Evolutionary conservation across 2,113 vertebrate species (phyloP).

Genomic region (Cebidichthys violaceus): DNA sequence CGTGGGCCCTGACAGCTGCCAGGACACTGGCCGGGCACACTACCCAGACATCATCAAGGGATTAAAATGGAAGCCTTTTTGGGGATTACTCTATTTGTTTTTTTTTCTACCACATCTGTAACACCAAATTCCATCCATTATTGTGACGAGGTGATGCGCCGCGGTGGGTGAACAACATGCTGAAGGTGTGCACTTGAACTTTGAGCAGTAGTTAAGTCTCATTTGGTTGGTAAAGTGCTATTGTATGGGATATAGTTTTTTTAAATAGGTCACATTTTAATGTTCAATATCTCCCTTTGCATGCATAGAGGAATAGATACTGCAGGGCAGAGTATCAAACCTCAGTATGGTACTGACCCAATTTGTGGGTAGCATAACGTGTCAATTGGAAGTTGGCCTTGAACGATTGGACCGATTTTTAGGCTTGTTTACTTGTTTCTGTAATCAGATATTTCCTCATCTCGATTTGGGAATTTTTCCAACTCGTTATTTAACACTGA

Average conservation of each 20-base stretch:
- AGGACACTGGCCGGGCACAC: conserved; percentile 68
- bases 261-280: not conserved
- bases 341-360: not conserved
- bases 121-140: conserved; percentile 47
- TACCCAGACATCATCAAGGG: conserved; percentile 74
- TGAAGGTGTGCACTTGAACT: conserved; percentile 8
- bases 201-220: not conserved
- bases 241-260: not conserved
- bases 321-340: not conserved
- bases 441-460: not conserved
- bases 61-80: conserved; percentile 73
- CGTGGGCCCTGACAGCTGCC: conserved; percentile 59
- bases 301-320: not conserved
- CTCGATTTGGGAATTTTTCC: not conserved
- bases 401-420: not conserved
- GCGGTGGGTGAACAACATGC: not conserved
- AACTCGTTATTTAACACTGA: not conserved
- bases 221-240: not conserved
- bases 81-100: conserved; percentile 66
- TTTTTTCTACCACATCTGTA: conserved; percentile 47
- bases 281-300: not conserved
- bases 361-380: not conserved
- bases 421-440: not conserved
- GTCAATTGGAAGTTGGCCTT: not conserved
- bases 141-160: conserved; percentile 9